Percentiles rank a stretch among this genome's conserved stretches.
phyloP scores from a whole-genome alignment of 92 coral and sea anemone species.

The Metridium senile region DNA sequence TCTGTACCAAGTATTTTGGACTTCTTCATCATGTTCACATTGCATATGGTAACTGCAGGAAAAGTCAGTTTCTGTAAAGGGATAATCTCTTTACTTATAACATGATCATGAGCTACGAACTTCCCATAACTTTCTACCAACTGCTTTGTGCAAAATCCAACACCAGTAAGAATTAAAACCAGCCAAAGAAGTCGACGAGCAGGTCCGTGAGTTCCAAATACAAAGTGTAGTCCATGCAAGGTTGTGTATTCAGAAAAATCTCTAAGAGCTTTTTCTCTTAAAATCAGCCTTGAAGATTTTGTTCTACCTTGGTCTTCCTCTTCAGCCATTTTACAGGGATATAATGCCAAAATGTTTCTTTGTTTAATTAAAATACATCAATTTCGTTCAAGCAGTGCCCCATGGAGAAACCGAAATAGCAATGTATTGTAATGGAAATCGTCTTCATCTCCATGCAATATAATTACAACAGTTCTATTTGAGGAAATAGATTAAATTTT shows the following conservation, averaged over 20 bases:
- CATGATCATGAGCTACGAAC: constrained; percentile 11
- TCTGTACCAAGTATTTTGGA: constrained; percentile 44
- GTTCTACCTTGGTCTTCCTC: neutral
- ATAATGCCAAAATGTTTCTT: neutral
- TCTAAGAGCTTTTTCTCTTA: neutral
- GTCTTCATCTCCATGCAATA: too few relatives aligned
- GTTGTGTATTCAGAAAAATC: constrained; percentile 44
- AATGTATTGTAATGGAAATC: too few relatives aligned
- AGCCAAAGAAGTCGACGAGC: constrained; percentile 48
- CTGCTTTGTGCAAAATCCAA: neutral
- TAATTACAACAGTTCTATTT: too few relatives aligned
- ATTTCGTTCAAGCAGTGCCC: too few relatives aligned
- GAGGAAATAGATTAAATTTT: too few relatives aligned
- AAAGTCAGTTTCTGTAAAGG: constrained; percentile 14
- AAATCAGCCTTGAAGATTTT: neutral
- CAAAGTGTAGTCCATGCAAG: constrained; percentile 59
- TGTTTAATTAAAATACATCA: too few relatives aligned
- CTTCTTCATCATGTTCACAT: constrained; percentile 46
- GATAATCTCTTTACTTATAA: constrained; percentile 23
- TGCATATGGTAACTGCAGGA: constrained; percentile 59
- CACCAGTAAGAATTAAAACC: constrained; percentile 15
- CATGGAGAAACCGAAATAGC: too few relatives aligned
- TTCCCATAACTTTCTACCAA: constrained; percentile 11
- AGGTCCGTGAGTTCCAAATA: neutral
- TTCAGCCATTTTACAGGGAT: neutral